Conservation (phyloP, 2,888 invertebrate genomes). For the Scrobipalpa costella region DNA sequence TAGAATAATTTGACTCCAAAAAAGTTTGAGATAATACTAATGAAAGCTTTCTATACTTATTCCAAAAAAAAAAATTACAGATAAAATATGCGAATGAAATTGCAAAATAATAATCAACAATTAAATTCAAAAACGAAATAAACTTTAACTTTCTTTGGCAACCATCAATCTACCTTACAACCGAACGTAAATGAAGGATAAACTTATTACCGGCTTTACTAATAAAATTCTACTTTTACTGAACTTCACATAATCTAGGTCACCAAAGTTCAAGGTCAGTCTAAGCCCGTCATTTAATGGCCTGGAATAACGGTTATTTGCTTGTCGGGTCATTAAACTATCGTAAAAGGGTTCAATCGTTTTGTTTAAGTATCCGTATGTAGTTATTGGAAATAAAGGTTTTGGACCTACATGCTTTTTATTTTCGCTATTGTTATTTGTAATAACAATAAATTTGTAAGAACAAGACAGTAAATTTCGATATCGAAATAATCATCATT, state of each 20-base stretch:
- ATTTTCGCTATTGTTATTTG: not conserved
- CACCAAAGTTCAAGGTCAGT: conserved; percentile 13
- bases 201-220: not conserved
- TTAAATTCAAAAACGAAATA: not conserved
- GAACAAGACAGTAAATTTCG: no score
- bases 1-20: no score
- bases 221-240: not conserved
- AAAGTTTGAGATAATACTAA: no score
- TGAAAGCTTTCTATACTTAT: no score
- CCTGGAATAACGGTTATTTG: conserved; percentile 12
- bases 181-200: not conserved
- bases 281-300: not conserved
- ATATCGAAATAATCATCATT: no score
- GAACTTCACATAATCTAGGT: not conserved
- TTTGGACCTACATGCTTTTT: not conserved
- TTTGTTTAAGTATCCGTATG: not conserved
- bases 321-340: not conserved
- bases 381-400: not conserved
- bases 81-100: not conserved
- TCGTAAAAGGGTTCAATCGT: conserved; percentile 13
- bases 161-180: conserved; percentile 1
- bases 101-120: not conserved
- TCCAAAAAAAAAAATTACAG: no score
- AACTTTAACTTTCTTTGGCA: no score
- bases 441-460: no score